Evolutionary conservation across 2,888 invertebrate species (phyloP).

Genomic region (Poecilobothrus nobilitatus): DNA sequence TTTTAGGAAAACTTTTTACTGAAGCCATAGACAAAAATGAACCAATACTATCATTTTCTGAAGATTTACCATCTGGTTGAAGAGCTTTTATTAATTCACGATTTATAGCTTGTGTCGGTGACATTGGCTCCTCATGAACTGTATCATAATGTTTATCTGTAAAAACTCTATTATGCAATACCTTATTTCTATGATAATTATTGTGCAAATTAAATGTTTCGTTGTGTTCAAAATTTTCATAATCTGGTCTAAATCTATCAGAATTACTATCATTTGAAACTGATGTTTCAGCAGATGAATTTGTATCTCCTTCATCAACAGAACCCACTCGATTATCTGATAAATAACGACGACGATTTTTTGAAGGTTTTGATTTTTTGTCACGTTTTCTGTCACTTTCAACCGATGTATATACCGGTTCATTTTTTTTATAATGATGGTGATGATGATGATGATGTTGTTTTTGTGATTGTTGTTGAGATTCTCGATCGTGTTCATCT

Average conservation of each 20-base stretch:
- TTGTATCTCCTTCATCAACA: constrained; percentile 34
- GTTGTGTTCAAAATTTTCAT: constrained; percentile 36
- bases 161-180: constrained; percentile 34
- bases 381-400: constrained; percentile 31
- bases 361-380: constrained; percentile 31
- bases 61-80: constrained; percentile 35
- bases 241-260: constrained; percentile 30
- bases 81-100: constrained; percentile 35
- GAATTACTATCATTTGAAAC: constrained; percentile 29
- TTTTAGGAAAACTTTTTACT: constrained; percentile 72
- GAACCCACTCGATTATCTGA: constrained; percentile 43
- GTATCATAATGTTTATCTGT: constrained; percentile 28
- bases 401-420: constrained; percentile 38
- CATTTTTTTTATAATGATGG: constrained; percentile 19
- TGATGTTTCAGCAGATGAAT: constrained; percentile 35
- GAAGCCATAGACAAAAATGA: constrained; percentile 82
- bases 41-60: constrained; percentile 54
- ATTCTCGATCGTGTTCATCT: constrained; percentile 36
- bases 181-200: constrained; percentile 39
- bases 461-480: constrained; percentile 26
- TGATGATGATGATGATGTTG: constrained; percentile 9
- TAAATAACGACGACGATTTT: constrained; percentile 38
- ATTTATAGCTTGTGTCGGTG: constrained; percentile 38
- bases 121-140: constrained; percentile 24
- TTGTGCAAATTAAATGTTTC: constrained; percentile 41